A percentile compares a stretch with the other conserved stretches of the same genome.
Evolutionary conservation across 1,140 invertebrate genomes (phyloP).

Genomic region (Heliconius nattereri): DNA sequence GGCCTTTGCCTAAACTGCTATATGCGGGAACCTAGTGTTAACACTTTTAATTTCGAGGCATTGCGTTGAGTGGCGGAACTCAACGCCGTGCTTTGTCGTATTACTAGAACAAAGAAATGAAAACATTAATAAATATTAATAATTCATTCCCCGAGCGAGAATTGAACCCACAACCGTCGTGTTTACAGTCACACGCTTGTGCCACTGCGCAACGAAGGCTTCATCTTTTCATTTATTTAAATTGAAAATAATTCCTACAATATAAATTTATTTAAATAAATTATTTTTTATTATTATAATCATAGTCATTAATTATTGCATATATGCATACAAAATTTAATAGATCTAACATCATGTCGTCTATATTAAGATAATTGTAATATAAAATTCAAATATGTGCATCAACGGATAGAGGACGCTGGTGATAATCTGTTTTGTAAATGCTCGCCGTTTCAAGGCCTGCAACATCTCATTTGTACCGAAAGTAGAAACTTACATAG

Average conservation of each 20-base stretch:
- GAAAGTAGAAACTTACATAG: constrained; percentile 70
- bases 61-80: too few species aligned
- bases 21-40: too few species aligned
- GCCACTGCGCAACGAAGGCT: too few species aligned
- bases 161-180: too few species aligned
- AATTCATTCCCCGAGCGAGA: too few species aligned
- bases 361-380: constrained; percentile 16
- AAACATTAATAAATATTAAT: too few species aligned
- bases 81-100: too few species aligned
- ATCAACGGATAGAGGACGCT: constrained; percentile 44
- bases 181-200: too few species aligned
- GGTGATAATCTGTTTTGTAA: constrained; percentile 54
- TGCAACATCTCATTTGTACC: constrained; percentile 64
- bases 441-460: constrained; percentile 63
- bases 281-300: not conserved
- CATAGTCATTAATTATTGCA: not conserved
- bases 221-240: not conserved
- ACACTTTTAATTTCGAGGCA: too few species aligned
- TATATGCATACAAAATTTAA: constrained; percentile 10
- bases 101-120: too few species aligned
- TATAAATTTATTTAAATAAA: not conserved
- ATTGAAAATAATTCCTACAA: not conserved
- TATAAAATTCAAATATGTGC: constrained; percentile 55
- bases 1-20: too few species aligned
- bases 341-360: not conserved